Evolutionary conservation across 1,140 invertebrate genomes (phyloP).

Genomic region (Venustaconcha ellipsiformis): DNA sequence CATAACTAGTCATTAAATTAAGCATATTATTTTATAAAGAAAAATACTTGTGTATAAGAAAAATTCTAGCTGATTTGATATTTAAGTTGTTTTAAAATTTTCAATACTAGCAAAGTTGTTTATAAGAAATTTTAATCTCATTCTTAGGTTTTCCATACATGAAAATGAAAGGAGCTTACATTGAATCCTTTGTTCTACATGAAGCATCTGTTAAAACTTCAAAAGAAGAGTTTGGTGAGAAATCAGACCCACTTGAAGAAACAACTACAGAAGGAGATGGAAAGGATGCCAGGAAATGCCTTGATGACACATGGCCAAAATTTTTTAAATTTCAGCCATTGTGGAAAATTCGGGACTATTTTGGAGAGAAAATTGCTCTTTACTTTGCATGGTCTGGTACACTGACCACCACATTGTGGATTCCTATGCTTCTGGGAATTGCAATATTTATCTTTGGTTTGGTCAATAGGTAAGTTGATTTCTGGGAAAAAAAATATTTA

Average conservation of each 20-base stretch:
- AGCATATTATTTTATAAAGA: no score
- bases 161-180: conserved; percentile 18
- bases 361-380: conserved; percentile 70
- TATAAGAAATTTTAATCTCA: not conserved
- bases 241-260: conserved; percentile 10
- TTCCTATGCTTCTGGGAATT: conserved; percentile 68
- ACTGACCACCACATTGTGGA: conserved; percentile 63
- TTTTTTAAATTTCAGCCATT: conserved; percentile 66
- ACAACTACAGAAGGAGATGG: conserved; percentile 4
- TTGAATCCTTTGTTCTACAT: conserved; percentile 17
- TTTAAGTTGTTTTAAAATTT: no score
- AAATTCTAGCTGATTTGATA: no score
- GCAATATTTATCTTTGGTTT: conserved; percentile 67
- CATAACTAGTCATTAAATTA: no score
- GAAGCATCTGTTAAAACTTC: conserved; percentile 17
- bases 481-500: conserved; percentile 24
- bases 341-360: conserved; percentile 69
- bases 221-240: conserved; percentile 15
- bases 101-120: no score
- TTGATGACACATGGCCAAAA: conserved; percentile 61
- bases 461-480: conserved; percentile 57
- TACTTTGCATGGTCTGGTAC: conserved; percentile 70
- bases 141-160: conserved; percentile 22
- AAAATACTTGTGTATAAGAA: no score
- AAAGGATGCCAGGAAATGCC: conserved; percentile 36